Base-by-base conservation (phyloP, 2,888 invertebrate species). In the Drosophila planitibia region DNA sequence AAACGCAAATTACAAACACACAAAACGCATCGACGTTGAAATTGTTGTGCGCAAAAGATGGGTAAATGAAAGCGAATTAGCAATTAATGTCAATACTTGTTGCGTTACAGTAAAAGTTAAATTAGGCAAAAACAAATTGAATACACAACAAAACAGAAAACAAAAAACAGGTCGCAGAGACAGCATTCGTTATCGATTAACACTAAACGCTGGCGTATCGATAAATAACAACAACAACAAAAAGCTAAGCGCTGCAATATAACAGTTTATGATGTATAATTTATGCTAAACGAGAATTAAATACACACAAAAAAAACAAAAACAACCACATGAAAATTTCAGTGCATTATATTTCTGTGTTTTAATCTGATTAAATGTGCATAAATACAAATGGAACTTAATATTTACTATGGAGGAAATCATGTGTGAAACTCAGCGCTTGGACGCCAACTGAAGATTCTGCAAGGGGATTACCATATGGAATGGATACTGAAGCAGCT, bases 401-500 rank as follows among this genome's bases (percentile, higher is more conserved):
- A 55, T 28, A 39, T 33, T 72, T 73, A 53, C 39, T 10, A 28
- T 65, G 19, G 35, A 44, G 9, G 3, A 6, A 53, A 52, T 10
- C n/a, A 41, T 41, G 22, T 39, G 47, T 3, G 32, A 65, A 60
- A 44, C 55, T 78, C 61, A 76, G 47, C 68, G 66, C 41, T 80
- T 74, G 52, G 71, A 35, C 14, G 81, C 67, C 66, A 92, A 65
- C 35, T 86, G 85, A 37, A 93, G 70, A 74, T 92, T 92, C 74
- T 92, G 91, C 58, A 93, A 74, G 9, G 93, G 93, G 70, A 93
- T 92, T 71, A 93, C 81, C 93, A 93, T 93, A 70, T 93, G 83
- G 75, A 93, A 93, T 7, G 93, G 94, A 89, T 92, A 93, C 73
- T 92, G 90, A 16, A 94, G 83, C 49, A 94, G 71, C 35, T 94